Evolutionary conservation across 2,113 vertebrate genomes (phyloP).

Genomic region (Piprites chloris): DNA sequence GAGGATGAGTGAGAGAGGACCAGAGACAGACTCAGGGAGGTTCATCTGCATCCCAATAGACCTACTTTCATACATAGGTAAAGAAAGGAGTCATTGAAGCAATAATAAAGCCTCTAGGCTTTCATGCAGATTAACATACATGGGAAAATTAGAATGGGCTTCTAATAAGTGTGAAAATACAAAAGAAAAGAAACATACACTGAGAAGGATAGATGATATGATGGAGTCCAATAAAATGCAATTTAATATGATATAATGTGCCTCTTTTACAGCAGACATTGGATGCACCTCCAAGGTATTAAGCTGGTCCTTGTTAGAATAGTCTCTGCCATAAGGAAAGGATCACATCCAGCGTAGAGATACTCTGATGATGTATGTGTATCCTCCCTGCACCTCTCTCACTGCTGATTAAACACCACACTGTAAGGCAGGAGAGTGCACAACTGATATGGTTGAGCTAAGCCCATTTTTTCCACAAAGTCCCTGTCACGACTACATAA

Average conservation of each 20-base stretch:
- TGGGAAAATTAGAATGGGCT: not conserved
- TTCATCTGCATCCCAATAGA: not conserved
- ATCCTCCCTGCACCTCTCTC: not conserved
- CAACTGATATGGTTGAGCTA: rapidly evolving
- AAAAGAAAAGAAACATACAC: not conserved
- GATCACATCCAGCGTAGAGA: not conserved
- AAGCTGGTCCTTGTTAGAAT: not conserved
- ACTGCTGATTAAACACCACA: not conserved
- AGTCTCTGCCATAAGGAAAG: not conserved
- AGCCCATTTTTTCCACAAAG: not conserved
- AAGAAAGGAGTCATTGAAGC: not conserved
- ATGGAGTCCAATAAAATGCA: not conserved
- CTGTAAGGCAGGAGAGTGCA: not conserved
- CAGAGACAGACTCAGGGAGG: not conserved
- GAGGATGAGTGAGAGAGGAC: not conserved
- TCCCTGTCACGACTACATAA: not conserved
- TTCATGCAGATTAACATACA: not conserved
- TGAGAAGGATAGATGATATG: not conserved
- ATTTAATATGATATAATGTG: not conserved
- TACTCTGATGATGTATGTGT: not conserved
- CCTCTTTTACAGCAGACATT: not conserved
- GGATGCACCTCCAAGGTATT: not conserved
- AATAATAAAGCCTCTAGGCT: not conserved
- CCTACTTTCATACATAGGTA: not conserved
- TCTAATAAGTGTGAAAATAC: not conserved